These are phyloP conservation scores for Tolmerus cingulatus DNA, from an alignment of 2,888 invertebrate genomes.

Conservation along the genomic window DNA sequence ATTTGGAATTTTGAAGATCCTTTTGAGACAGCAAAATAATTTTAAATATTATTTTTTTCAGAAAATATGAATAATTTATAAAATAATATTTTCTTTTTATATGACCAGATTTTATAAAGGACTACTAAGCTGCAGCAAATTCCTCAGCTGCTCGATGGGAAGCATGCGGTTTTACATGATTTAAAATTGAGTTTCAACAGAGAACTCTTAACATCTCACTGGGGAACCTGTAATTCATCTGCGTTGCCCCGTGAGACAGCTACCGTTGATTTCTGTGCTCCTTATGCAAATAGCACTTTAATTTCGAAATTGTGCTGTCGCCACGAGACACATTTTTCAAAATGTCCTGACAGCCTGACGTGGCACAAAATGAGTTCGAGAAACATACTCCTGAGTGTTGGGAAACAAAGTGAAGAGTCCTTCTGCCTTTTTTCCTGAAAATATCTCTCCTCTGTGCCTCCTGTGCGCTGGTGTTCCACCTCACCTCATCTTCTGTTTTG, in stretches of 20 bases:
- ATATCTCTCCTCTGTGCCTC: constrained; percentile 17
- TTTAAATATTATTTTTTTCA: too few species aligned
- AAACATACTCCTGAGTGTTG: constrained; percentile 28
- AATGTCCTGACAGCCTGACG: constrained; percentile 46
- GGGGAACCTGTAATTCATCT: constrained; percentile 39
- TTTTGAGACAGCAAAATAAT: too few species aligned
- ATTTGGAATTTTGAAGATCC: too few species aligned
- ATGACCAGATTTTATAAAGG: too few species aligned
- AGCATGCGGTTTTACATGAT: background rate
- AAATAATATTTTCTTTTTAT: too few species aligned
- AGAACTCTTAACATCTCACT: constrained; percentile 35
- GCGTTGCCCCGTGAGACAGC: constrained; percentile 31
- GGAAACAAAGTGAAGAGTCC: constrained; percentile 31
- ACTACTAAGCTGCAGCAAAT: background rate
- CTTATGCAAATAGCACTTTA: constrained; percentile 45
- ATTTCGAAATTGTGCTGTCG: constrained; percentile 46
- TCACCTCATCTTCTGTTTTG: constrained; percentile 1
- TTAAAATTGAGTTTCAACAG: constrained; percentile 28
- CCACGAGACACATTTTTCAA: constrained; percentile 46
- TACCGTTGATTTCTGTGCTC: constrained; percentile 36
- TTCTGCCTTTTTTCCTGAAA: constrained; percentile 26
- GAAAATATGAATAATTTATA: too few species aligned
- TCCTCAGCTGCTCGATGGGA: background rate
- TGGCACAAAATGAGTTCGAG: constrained; percentile 37
- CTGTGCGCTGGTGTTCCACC: background rate